A percentile compares a stretch with the other conserved stretches of the same genome.
Conservation (phyloP, 2,888 invertebrate species). For the Xylota segnis region DNA sequence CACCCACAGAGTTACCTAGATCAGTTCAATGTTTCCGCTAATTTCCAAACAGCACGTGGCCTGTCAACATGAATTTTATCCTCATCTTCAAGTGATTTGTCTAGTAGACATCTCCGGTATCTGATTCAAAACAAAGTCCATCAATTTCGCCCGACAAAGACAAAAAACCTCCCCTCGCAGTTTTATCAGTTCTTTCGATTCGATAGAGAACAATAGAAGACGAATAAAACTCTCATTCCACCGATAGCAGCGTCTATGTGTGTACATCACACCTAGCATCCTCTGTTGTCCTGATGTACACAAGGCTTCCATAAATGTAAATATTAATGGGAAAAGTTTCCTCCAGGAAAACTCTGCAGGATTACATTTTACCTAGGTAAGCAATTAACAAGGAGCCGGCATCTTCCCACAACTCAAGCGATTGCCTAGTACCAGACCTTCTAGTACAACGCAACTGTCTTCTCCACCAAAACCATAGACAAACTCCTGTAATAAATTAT, state of each 20-base stretch:
- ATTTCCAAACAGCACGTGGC: not conserved
- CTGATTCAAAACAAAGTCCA: not conserved
- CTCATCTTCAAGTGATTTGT: not conserved
- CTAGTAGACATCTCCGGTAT: not conserved
- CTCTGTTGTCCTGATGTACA: constrained; percentile 7
- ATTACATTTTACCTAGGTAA: constrained; percentile 61
- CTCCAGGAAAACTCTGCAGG: constrained; percentile 48
- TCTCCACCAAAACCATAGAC: constrained; percentile 38
- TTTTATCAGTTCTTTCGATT: constrained; percentile 27
- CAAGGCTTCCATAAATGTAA: constrained; percentile 60
- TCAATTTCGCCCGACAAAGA: not conserved
- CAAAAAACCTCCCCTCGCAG: not conserved
- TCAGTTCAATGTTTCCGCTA: not conserved
- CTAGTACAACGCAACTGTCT: constrained; percentile 19
- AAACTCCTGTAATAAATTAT: constrained; percentile 72
- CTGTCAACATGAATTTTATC: not conserved
- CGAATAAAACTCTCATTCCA: not conserved
- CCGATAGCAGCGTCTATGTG: not conserved
- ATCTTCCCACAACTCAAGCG: constrained; percentile 28
- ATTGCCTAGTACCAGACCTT: constrained; percentile 22
- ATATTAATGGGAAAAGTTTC: constrained; percentile 73
- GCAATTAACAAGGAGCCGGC: constrained; percentile 66
- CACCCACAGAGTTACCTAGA: too few species aligned
- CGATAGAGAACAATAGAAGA: constrained; percentile 21
- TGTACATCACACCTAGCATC: not conserved